Evolutionary conservation across 1,140 invertebrate species (phyloP), one percentile per base, ranked within the genome.

Genomic region (Sitobion miscanthi): DNA sequence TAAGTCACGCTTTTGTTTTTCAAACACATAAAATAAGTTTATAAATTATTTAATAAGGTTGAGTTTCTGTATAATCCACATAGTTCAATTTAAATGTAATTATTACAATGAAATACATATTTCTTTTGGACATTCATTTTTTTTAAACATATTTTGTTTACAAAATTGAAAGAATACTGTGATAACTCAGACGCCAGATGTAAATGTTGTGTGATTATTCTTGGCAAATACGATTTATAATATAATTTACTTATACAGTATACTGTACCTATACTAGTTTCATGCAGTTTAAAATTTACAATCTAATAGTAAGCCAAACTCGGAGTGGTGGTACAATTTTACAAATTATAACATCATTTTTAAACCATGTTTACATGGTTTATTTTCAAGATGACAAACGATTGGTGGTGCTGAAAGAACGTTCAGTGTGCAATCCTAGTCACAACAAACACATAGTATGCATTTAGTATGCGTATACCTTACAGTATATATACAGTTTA

Each of bases 1-100:
- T 57, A 47, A 57, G 35, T 57, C 88, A 89, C 52, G 88, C 3
- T 57, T 89, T 54, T 89, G 35, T 89, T 57, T 89, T 89, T 57
- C n/a, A 57, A 2, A 57, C 35, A 89, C 30, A 57, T 89, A 57
- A 89, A 89, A 89, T 57, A 89, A 89, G 20, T 57, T 23, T 89
- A 30, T 47, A 89, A 49, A 14, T 45, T 38, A 35, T 42, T 42
- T 42, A 35, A 89, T 14, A 23, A 54, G 21, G 5, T 52, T 11
- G 35, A 87, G 86, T 35, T 17, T 87, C 7, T 1, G n/a, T 35
- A 23, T 38, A 89, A 35, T 52, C 11, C 6, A 20, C 9, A 35
- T 6, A 89, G 54, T 35, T 35, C 7, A 35, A 35, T 42, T 42
- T 42, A 42, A 42, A 42, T 42, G 42, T 54, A 54, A 21, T 54